Base-by-base conservation (phyloP, 2,113 vertebrate species). In the Pipa parva region DNA sequence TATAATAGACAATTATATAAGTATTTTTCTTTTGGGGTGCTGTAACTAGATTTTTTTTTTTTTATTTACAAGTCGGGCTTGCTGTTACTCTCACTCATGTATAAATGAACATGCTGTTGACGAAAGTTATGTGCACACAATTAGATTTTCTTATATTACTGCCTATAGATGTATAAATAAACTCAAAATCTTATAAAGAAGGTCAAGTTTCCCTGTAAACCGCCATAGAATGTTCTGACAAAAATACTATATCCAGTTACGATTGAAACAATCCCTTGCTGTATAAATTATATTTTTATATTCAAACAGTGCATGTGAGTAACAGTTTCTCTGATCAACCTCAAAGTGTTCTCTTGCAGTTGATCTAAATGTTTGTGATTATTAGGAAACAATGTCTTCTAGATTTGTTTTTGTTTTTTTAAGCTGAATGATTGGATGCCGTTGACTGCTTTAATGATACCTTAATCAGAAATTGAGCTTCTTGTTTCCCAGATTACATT, bases 401-500 rank as follows among this genome's bases (percentile, higher is more conserved):
- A 28, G 42, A 33, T 26, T 56, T 25, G 52, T n/a, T n/a, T 39
- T 63, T 78, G 12, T 62, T 75, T 7, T 78, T 77, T 37, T 59
- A 54, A n/a, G 8, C 66, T 33, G 28, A 56, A 33, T 69, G 49
- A 59, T 71, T 65, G 24, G 51, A 3, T 75, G 50, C 64, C 65
- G 63, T 57, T 58, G 63, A 42, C 76, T 72, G 59, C 24, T 22
- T 68, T 9, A 36, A 49, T 78, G 50, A 55, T 70, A 71, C 71
- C 48, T 15, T 51, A 18, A 50, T 71, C 57, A 67, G 71, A 37
- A 25, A 24, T 51, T 49, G 12, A 63, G 25, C 21, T 39, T 59
- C 71, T 72, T 46, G 7, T 25, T 17, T 17, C 65, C 71, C 65
- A 45, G 46, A 72, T 24, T 67, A 51, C n/a, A 12, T 8, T 58